phyloP scores from a whole-genome alignment of 2,888 invertebrate genomes.

The Brachycybe producta region DNA sequence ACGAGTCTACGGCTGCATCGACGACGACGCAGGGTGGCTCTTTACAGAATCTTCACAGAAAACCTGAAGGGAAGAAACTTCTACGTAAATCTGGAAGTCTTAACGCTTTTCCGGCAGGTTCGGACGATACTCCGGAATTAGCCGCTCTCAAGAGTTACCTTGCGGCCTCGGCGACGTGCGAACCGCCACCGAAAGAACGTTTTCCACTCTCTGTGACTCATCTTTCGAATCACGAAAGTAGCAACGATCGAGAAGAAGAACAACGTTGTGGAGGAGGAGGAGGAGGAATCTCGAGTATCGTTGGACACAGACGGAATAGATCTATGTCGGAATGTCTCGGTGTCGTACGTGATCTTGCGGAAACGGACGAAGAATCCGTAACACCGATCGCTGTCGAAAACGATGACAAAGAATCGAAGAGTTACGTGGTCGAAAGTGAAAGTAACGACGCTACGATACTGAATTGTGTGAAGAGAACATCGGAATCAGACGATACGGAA shows the following conservation, averaged over 20 bases:
- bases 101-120: conserved; percentile 10
- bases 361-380: too few relatives aligned
- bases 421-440: too few relatives aligned
- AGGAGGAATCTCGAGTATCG: neutral
- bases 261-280: neutral
- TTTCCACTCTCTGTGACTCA: too few relatives aligned
- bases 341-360: too few relatives aligned
- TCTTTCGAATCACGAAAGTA: neutral
- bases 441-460: too few relatives aligned
- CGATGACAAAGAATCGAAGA: too few relatives aligned
- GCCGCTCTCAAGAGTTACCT: neutral
- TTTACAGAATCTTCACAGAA: conserved; percentile 39
- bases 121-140: neutral
- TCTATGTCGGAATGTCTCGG: too few relatives aligned
- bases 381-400: too few relatives aligned
- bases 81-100: conserved; percentile 19
- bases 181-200: too few relatives aligned
- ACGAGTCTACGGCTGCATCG: conserved; percentile 38
- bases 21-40: conserved; percentile 45
- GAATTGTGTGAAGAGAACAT: too few relatives aligned
- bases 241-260: neutral
- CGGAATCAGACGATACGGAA: neutral
- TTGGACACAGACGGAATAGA: too few relatives aligned
- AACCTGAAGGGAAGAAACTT: conserved; percentile 5
- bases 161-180: neutral